Evolutionary conservation across 1,140 invertebrate genomes (phyloP), one percentile per base, ranked within the genome.

Genomic region (Doryteuthis pealeii): DNA sequence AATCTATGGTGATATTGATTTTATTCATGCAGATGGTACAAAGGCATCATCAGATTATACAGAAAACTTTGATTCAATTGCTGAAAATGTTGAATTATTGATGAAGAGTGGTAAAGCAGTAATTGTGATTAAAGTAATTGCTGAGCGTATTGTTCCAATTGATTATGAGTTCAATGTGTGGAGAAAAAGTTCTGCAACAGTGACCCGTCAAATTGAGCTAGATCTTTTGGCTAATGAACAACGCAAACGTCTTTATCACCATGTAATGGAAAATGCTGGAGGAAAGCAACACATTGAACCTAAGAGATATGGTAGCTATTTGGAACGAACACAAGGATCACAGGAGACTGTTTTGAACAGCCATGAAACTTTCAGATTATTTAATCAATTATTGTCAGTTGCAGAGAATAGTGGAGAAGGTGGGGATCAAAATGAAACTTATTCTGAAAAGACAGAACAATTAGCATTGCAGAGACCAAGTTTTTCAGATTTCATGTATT

Each of bases 161-260:
- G 81, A 86, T 71, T 80, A 79, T 30, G 82, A 83, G 70, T 82
- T 83, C 69, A 84, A 87, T 74, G 82, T 87, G 14, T 87, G 85
- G 85, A 75, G 83, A n/a, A 87, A 87, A 76, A 86, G 81, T 28
- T 80, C 84, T 35, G 86, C 85, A 18, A 85, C 87, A 67, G 84
- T 87, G 14, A 87, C 86, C n/a, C 69, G 86, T 26, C 77, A 82
- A 28, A 86, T 87, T 65, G 85, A 87, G 72, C 84, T 87, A 30
- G 85, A 87, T 74, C 79, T 87, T 26, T 73, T 81, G 30, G 85
- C 84, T 31, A 87, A 82, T 43, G 84, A 84, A 68, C 83, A 87
- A 74, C 77, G 84, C 26, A 74, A 83, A 26, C 80, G 81, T 18
- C 71, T 87, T 65, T 87, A 87, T 73, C 72, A 83, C 40, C 81